Evolutionary conservation across 2,797 vertebrate species (phyloP).

Genomic region (Eurystomus glaucurus): DNA sequence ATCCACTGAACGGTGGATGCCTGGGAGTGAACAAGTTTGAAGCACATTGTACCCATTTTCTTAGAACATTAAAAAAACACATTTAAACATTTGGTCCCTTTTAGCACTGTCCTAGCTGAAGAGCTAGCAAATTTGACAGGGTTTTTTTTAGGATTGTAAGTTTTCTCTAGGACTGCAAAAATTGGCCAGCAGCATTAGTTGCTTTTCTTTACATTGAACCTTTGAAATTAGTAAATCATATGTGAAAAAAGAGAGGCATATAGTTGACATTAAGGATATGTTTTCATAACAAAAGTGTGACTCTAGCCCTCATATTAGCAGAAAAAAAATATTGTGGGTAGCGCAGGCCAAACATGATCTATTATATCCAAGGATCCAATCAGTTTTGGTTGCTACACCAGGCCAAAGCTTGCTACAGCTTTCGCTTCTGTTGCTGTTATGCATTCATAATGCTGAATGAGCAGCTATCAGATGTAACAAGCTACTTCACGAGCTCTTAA

Average conservation of each 20-base stretch:
- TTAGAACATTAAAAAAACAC: neutral
- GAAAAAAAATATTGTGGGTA: neutral
- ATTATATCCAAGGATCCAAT: neutral
- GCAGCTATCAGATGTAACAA: neutral
- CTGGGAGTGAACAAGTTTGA: neutral
- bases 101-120: neutral
- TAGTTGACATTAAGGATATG: neutral
- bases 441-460: neutral
- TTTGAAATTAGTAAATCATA: neutral
- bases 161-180: neutral
- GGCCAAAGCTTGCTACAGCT: neutral
- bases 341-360: neutral
- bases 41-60: neutral
- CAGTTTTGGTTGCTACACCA: neutral
- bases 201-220: neutral
- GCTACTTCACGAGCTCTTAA: neutral
- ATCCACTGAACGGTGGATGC: neutral
- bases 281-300: neutral
- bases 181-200: neutral
- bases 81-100: neutral
- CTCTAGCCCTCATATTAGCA: neutral
- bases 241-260: neutral
- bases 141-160: neutral
- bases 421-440: neutral
- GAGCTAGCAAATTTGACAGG: neutral